These are phyloP conservation scores for Bettongia penicillata DNA, from an alignment of 2,113 vertebrate genomes.

Conservation along the genomic window DNA sequence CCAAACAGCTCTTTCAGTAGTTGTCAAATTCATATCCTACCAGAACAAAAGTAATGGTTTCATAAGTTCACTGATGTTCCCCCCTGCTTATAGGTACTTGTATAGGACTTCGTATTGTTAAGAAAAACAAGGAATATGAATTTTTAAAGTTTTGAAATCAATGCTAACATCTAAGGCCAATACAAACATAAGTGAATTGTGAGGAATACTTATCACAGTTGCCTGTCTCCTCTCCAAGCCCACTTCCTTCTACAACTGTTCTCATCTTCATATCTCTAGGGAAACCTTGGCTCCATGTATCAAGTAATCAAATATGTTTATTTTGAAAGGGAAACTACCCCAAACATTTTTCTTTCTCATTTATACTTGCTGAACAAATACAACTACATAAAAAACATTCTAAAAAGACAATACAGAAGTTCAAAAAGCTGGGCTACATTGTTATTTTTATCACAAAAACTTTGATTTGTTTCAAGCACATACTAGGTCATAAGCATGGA, in stretches of 20 bases:
- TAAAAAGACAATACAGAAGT: constrained; percentile 36
- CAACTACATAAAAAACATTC: constrained; percentile 44
- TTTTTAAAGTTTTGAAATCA: constrained; percentile 57
- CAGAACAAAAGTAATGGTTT: constrained; percentile 47
- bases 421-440: neutral
- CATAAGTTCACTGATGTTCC: constrained; percentile 36
- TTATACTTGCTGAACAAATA: constrained; percentile 15
- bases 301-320: constrained; percentile 72
- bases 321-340: constrained; percentile 68
- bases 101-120: constrained; percentile 54
- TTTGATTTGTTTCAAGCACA: constrained; percentile 37
- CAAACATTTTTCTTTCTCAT: constrained; percentile 28
- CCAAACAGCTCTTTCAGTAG: neutral
- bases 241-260: constrained; percentile 60
- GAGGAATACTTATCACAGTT: constrained; percentile 67
- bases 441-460: constrained; percentile 14
- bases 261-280: constrained; percentile 30
- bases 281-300: constrained; percentile 61
- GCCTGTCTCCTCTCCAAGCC: constrained; percentile 49
- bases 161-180: constrained; percentile 66
- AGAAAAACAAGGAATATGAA: constrained; percentile 60
- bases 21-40: constrained; percentile 1
- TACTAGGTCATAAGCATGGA: neutral
- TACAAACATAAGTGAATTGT: constrained; percentile 73
- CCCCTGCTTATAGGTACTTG: constrained; percentile 24